phyloP scores from a whole-genome alignment of 2,113 vertebrate genomes.

The Furnarius figulus region DNA sequence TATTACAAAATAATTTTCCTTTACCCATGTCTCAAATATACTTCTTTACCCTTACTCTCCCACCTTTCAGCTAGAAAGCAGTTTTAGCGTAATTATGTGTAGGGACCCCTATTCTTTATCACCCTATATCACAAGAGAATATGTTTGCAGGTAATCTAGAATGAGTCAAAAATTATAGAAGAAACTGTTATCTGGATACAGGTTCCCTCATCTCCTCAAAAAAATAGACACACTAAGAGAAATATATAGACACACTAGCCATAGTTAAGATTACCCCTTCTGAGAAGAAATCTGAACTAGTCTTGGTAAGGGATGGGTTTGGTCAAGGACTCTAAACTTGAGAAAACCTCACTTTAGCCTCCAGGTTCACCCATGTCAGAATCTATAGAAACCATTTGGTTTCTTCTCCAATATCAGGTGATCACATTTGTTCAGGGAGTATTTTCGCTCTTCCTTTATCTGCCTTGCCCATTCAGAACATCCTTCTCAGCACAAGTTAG shows the following conservation, averaged over 20 bases:
- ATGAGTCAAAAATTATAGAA: neutral
- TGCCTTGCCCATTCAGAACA: neutral
- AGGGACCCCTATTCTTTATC: neutral
- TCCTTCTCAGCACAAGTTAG: neutral
- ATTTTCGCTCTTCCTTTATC: neutral
- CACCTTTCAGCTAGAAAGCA: neutral
- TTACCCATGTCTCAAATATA: neutral
- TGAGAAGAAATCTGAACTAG: neutral
- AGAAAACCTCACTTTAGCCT: neutral
- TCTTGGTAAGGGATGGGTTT: neutral
- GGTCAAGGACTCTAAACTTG: neutral
- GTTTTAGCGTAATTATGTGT: neutral
- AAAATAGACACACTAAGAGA: neutral
- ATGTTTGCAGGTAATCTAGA: neutral
- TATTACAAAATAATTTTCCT: neutral
- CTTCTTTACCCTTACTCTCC: neutral
- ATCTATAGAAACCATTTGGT: neutral
- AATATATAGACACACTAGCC: neutral
- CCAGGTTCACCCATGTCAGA: neutral
- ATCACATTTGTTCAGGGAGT: neutral
- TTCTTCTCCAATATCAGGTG: neutral
- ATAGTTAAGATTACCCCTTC: neutral
- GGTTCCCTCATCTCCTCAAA: neutral
- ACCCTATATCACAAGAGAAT: neutral
- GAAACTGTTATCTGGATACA: neutral